Evolutionary conservation across 2,797 vertebrate genomes (phyloP), one percentile per base, ranked within the genome.

Genomic region (Cuculus canorus): DNA sequence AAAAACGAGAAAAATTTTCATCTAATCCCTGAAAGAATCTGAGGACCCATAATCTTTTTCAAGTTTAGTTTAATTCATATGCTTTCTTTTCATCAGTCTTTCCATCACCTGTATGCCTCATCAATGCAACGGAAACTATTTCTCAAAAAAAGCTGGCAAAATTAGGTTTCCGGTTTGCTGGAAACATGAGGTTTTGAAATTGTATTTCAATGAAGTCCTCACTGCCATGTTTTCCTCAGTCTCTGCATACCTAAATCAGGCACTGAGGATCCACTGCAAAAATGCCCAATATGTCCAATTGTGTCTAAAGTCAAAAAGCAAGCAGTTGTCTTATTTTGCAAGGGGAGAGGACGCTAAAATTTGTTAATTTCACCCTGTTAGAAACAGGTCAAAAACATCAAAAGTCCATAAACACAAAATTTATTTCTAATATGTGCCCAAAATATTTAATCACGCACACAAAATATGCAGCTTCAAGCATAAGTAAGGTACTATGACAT

Each of bases 1-100:
- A 92, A 82, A 86, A 91, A 88, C 53, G 43, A 84, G 21, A 96
- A 96, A 90, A 93, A 94, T 93, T 95, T 96, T 92, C 60, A 54
- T 77, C 48, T 90, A 91, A 72, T 94, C 33, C 1, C 60, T 76
- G 59, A 68, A 72, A 27, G 17, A 95, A 86, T 32, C 30, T 73
- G 53, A 86, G 45, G 15, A 82, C 9, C 17, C 56, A 88, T 60
- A 27, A 92, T 70, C 71, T 90, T 90, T 91, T 79, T 77, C 33
- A 82, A 37, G 13, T 92, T 91, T 53, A 17, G 27, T 88, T 93
- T 86, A 90, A 94, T 92, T 92, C 59, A 32, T 54, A 27, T 32
- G 19, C 50, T 82, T 92, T 75, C 30, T 86, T 87, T 79, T 72
- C 52, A 92, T 92, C 69, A 60, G 23, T 76, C 70, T 96, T 95